These are phyloP conservation scores for Pachycephus smyrnensis DNA, from an alignment of 2,888 invertebrate species.

Conservation along the genomic window DNA sequence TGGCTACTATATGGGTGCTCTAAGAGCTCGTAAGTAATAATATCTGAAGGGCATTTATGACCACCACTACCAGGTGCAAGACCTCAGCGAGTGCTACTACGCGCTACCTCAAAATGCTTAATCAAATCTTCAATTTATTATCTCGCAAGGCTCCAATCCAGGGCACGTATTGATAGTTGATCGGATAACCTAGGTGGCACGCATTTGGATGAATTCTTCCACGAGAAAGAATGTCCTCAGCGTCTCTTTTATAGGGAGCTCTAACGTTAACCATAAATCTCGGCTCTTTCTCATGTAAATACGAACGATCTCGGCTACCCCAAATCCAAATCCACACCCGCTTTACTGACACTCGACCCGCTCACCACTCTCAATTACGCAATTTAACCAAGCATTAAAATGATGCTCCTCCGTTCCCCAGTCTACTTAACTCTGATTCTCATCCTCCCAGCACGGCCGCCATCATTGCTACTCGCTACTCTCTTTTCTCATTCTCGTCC, in stretches of 20 bases:
- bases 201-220: too few relatives aligned
- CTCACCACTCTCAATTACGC: slow-evolving; percentile 52
- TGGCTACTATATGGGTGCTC: slow-evolving; percentile 14
- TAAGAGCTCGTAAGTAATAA: slow-evolving; percentile 24
- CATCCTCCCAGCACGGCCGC: slow-evolving; percentile 20
- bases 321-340: background rate
- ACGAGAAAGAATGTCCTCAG: background rate
- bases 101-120: too few relatives aligned
- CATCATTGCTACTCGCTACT: slow-evolving; percentile 26
- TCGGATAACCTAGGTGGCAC: too few relatives aligned
- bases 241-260: slow-evolving; percentile 5
- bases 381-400: slow-evolving; percentile 59
- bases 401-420: slow-evolving; percentile 54
- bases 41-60: slow-evolving; percentile 19
- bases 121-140: too few relatives aligned
- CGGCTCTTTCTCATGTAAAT: slow-evolving; percentile 55
- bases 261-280: slow-evolving; percentile 53
- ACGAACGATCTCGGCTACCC: slow-evolving; percentile 31
- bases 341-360: background rate
- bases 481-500: slow-evolving; percentile 29
- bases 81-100: background rate
- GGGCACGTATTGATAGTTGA: too few relatives aligned
- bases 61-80: background rate
- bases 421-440: slow-evolving; percentile 47
- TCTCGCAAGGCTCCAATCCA: too few relatives aligned